A percentile compares a stretch with the other conserved stretches of the same genome.
Evolutionary conservation across 2,888 invertebrate species (phyloP).

Genomic region (Drosophila subsilvestris): DNA sequence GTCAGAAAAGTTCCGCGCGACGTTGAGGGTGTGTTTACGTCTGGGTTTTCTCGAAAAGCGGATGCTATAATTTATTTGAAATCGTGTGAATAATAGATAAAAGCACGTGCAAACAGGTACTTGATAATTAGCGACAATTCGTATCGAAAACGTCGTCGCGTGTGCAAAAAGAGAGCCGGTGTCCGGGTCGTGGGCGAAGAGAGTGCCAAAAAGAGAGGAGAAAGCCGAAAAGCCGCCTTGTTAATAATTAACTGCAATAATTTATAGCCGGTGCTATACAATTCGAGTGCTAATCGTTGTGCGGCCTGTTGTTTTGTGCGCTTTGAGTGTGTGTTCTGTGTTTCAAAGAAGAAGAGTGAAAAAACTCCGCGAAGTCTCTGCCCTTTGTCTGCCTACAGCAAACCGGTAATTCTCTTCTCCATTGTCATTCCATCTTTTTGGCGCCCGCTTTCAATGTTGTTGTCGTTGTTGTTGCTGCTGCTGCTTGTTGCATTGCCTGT

Average conservation of each 20-base stretch:
- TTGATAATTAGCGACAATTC: neutral
- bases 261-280: constrained; percentile 18
- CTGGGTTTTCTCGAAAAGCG: neutral
- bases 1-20: neutral
- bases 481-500: constrained; percentile 58
- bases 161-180: constrained; percentile 13
- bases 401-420: constrained; percentile 64
- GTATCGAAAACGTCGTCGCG: neutral
- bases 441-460: constrained; percentile 37
- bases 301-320: constrained; percentile 13
- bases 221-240: constrained; percentile 28
- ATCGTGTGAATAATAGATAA: constrained; percentile 3
- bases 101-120: constrained; percentile 45
- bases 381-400: neutral
- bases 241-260: constrained; percentile 24
- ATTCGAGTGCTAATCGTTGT: constrained; percentile 24
- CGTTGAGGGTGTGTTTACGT: neutral
- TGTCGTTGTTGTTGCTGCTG: no score
- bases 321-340: constrained; percentile 46
- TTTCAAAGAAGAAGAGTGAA: constrained; percentile 14
- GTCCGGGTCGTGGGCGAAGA: neutral
- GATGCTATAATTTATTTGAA: neutral
- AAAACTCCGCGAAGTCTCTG: constrained; percentile 14
- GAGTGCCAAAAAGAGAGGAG: constrained; percentile 6
- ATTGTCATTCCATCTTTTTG: constrained; percentile 47